A percentile compares a stretch with the other conserved stretches of the same genome.
phyloP scores from a whole-genome alignment of 2,797 vertebrate genomes.

The Leptodactylus fallax region DNA sequence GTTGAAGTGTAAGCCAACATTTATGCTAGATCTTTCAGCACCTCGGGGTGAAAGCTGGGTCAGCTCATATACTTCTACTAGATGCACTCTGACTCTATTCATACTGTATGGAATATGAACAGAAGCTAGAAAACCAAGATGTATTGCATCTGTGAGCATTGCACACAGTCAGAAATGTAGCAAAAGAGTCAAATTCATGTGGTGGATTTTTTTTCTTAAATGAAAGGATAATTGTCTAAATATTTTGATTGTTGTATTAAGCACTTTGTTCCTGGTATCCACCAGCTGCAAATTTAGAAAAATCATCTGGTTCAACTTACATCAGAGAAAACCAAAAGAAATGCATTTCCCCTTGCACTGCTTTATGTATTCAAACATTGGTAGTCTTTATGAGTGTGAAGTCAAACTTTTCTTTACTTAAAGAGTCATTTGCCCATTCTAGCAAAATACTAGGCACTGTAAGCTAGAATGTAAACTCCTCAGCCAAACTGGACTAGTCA shows the following conservation, averaged over 20 bases:
- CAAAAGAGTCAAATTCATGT: conserved; percentile 23
- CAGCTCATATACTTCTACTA: conserved; percentile 18
- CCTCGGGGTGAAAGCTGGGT: conserved; percentile 29
- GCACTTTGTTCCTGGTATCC: conserved; percentile 20
- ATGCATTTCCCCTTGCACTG: background rate
- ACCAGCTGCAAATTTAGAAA: background rate
- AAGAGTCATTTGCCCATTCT: background rate
- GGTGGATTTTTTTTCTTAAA: conserved; percentile 20
- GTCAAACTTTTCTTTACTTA: background rate
- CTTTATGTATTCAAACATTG: too few relatives aligned
- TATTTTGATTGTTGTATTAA: conserved; percentile 26
- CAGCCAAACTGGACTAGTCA: too few relatives aligned
- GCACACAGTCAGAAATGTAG: background rate
- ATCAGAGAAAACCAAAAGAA: background rate
- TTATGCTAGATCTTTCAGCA: conserved; percentile 43
- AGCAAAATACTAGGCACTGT: too few relatives aligned
- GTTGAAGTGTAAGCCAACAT: conserved; percentile 8
- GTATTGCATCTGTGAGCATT: conserved; percentile 35
- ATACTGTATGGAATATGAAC: background rate
- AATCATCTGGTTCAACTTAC: background rate
- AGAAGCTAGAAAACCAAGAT: conserved; percentile 1
- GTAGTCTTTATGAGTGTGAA: background rate
- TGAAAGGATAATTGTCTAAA: conserved; percentile 26
- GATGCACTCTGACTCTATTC: background rate
- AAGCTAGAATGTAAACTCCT: too few relatives aligned